Base-by-base conservation (phyloP, 2,888 invertebrate genomes). In the Pollenia angustigena region DNA sequence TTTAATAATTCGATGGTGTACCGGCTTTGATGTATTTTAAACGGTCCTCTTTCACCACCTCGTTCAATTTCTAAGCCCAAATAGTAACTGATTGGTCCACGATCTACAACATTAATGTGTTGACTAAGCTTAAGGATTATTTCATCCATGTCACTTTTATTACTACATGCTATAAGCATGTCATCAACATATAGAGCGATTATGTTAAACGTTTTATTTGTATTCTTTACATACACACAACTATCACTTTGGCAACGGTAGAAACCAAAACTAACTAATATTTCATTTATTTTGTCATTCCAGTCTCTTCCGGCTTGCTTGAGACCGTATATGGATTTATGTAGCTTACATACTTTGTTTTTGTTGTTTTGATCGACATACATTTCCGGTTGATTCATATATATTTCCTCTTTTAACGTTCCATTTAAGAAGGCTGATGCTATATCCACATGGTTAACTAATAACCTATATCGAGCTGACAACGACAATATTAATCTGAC, bases 301-400 rank as follows among this genome's bases (percentile, higher is more conserved):
- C 23, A 23, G 23, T 23, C 23, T 3, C 23, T 23, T 23, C 23
- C 74, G 4, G 71, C 48, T 58, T 82, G 72, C 23, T 82, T 82
- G 7, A 86, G 50, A 2, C 75, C 72, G 40, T 81, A 81, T 18
- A 81, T 50, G 2, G 66, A 52, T 12, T 80, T 86, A 2, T 79
- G 54, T n/a, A 79, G 66, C 0, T 54, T 66, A 12, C 60, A 74
- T 60, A 78, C 79, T 32, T 56, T 50, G 6, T 83, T 10, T 54
- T 79, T 62, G 46, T 54, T 32, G 18, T 68, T 68, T 66, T 50
- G 42, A 1, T 81, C 75, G 10, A 85, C 71, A 69, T 87, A 87
- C 16, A 60, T 54, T 4, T 87, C 84, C 7, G 82, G 81, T 18
- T 87, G 82, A 50, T 14, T 52, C 68, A 76, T 81, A 44, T 44